Conservation (phyloP, 2,113 vertebrate genomes). For the Perognathus longimembris region DNA sequence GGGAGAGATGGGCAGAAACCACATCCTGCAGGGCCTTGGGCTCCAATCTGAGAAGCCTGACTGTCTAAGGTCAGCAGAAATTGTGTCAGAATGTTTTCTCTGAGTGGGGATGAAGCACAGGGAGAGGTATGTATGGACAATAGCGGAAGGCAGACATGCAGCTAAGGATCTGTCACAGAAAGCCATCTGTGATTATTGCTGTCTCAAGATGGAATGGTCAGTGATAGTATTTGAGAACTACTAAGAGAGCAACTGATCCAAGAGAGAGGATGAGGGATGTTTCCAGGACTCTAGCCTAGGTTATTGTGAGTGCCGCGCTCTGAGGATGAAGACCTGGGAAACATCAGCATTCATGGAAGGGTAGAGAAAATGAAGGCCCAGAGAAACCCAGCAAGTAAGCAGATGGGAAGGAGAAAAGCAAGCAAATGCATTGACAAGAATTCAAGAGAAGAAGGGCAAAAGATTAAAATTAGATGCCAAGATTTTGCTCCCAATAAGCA, state of each 20-base stretch:
- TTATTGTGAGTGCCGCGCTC: neutral
- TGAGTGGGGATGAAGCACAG: neutral
- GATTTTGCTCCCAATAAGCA: neutral
- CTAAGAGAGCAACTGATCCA: neutral
- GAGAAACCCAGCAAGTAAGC: neutral
- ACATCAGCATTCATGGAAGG: neutral
- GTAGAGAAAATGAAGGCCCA: neutral
- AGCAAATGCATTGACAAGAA: rapidly evolving
- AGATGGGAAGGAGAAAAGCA: neutral
- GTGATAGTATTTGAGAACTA: neutral
- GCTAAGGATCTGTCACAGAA: neutral
- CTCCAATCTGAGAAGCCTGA: neutral
- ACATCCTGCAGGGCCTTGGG: neutral
- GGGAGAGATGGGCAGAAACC: neutral
- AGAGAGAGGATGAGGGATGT: neutral
- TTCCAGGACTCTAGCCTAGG: neutral
- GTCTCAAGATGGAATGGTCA: neutral
- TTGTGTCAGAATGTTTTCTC: neutral
- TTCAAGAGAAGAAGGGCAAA: neutral
- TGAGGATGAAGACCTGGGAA: neutral
- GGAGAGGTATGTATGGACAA: too few species aligned
- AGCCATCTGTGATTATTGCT: neutral
- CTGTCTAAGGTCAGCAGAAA: neutral
- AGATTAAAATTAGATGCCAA: neutral
- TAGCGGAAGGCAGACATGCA: neutral